Evolutionary conservation across 1,140 invertebrate genomes (phyloP).

Genomic region (Nilaparvata lugens): DNA sequence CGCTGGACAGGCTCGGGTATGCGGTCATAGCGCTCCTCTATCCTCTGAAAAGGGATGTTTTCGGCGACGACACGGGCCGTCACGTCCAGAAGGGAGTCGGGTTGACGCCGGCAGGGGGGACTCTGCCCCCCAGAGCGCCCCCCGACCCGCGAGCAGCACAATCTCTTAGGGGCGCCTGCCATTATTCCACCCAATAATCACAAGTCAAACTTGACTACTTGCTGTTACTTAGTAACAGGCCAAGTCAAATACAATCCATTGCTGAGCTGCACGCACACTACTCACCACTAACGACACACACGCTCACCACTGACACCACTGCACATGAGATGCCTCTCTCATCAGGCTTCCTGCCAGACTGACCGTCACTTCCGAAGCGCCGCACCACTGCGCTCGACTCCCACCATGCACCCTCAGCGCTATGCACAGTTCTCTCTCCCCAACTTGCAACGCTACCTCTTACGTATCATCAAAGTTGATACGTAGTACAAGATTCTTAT

Average conservation of each 20-base stretch:
- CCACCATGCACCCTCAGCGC: neutral
- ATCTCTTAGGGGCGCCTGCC: constrained; percentile 26
- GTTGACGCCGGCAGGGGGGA: constrained; percentile 30
- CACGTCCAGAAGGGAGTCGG: constrained; percentile 65
- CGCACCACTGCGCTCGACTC: neutral
- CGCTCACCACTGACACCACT: neutral
- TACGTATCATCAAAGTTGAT: too few species aligned
- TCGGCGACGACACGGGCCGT: constrained; percentile 74
- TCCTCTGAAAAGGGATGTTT: constrained; percentile 73
- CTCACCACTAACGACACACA: constrained; percentile 9
- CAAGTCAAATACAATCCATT: too few species aligned
- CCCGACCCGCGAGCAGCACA: constrained; percentile 36
- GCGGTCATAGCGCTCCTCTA: constrained; percentile 75
- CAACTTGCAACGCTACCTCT: too few species aligned
- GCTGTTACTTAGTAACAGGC: too few species aligned
- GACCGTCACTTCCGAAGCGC: constrained; percentile 3
- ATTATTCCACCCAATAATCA: constrained; percentile 16
- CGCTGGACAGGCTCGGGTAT: constrained; percentile 82
- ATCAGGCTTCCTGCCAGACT: neutral
- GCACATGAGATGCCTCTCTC: neutral
- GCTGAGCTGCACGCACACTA: neutral
- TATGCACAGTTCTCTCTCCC: neutral
- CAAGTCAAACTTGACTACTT: too few species aligned
- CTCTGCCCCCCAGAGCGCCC: neutral
- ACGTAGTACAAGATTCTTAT: too few species aligned